These are phyloP conservation scores for Arremon brunneinucha DNA, from an alignment of 2,797 vertebrate genomes.

Conservation along the genomic window DNA sequence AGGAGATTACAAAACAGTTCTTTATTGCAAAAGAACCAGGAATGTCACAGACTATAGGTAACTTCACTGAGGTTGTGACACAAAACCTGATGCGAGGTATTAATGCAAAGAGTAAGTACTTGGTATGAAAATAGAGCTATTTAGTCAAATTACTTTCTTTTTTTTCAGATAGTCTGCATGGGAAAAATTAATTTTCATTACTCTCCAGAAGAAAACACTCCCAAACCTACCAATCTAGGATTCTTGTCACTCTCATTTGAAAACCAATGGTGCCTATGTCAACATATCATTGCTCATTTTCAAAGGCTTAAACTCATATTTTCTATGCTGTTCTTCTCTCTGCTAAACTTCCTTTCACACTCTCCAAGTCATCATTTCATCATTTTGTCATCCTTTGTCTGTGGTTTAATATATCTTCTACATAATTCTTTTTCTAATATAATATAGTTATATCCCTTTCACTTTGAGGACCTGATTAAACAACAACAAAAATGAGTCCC, in stretches of 20 bases:
- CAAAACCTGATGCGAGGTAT: constrained; percentile 65
- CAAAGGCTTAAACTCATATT: constrained; percentile 64
- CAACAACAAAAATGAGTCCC: constrained; percentile 5
- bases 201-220: constrained; percentile 59
- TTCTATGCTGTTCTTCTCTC: constrained; percentile 61
- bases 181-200: constrained; percentile 58
- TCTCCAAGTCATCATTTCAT: constrained; percentile 46
- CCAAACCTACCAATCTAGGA: constrained; percentile 44
- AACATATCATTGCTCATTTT: constrained; percentile 62
- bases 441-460: constrained; percentile 30
- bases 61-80: constrained; percentile 69
- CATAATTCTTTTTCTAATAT: constrained; percentile 43
- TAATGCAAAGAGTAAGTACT: constrained; percentile 79
- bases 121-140: constrained; percentile 43
- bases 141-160: constrained; percentile 53
- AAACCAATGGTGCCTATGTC: constrained; percentile 64
- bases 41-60: constrained; percentile 73
- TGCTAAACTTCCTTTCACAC: constrained; percentile 62
- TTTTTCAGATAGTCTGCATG: constrained; percentile 61
- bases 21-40: constrained; percentile 71
- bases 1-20: constrained; percentile 66
- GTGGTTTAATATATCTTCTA: constrained; percentile 40
- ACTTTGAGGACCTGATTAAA: constrained; percentile 34
- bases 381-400: constrained; percentile 64
- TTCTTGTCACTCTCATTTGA: constrained; percentile 62